Evolutionary conservation across 2,797 vertebrate species (phyloP), one percentile per base, ranked within the genome.

Genomic region (Holocentrus rufus): DNA sequence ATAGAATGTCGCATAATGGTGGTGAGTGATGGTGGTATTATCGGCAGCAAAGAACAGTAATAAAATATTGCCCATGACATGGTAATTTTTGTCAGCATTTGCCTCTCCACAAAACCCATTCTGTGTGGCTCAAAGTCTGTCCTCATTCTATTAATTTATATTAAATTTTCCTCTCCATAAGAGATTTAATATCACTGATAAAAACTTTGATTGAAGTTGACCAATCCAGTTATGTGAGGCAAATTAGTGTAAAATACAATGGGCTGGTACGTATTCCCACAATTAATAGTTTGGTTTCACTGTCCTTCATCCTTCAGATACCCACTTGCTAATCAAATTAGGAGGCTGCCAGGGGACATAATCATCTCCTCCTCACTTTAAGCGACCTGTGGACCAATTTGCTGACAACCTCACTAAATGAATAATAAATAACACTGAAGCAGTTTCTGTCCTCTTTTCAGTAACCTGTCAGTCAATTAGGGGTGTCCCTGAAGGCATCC

Each of bases 271-370:
- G 65, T 74, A 77, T 80, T 63, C 31, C 31, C 65, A 25, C 75
- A 62, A 66, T 78, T 63, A 77, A 78, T 70, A 70, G 69, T 75
- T 70, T 73, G n/a, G 79, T 72, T 76, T 65, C 36, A 25, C 57
- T 81, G 81, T 65, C 80, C 79, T 86, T 81, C 84, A 77, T 91
- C 76, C n/a, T 84, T 77, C 56, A 91, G 72, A 81, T 91, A 84
- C 78, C 65, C 91, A 71, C 77, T 78, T 68, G 71, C 77, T 88
- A 94, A 93, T 92, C 76, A 88, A 90, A 92, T 93, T 89, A 56
- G 10, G 68, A 88, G 87, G 75, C 67, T 90, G 81, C 88, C 88
- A 83, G 86, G 89, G 88, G 93, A 93, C 65, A 89, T 72, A 76
- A 93, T 92, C 76, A 79, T 27, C 74, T 80, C 70, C 80, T 89